Conservation (phyloP, 2,888 invertebrate species). For the Hipparchia sbordonii region DNA sequence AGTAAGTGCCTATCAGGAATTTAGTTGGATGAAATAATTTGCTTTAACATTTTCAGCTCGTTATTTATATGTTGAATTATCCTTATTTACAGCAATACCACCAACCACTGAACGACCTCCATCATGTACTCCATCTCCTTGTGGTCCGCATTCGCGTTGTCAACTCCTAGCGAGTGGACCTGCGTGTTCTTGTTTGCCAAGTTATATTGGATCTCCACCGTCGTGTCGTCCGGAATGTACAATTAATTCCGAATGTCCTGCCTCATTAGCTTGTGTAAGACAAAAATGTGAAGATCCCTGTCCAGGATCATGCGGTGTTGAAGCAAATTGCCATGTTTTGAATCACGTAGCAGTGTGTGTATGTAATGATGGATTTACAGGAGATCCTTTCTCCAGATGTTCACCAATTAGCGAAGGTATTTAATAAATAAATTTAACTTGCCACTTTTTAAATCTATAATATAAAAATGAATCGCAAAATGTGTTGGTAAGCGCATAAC, state of each 20-base stretch:
- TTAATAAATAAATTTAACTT: not conserved
- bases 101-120: slow-evolving; percentile 85
- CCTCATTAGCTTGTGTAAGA: slow-evolving; percentile 89
- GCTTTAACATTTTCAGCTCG: not conserved
- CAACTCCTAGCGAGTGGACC: slow-evolving; percentile 88
- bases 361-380: slow-evolving; percentile 88
- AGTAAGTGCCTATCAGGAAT: slow-evolving; percentile 78
- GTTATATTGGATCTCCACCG: slow-evolving; percentile 90
- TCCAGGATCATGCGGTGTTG: slow-evolving; percentile 90
- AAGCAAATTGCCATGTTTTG: slow-evolving; percentile 89
- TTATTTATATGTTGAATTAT: not conserved
- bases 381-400: slow-evolving; percentile 92
- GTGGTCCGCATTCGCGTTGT: slow-evolving; percentile 92
- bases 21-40: slow-evolving; percentile 1
- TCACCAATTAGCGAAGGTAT: slow-evolving; percentile 79
- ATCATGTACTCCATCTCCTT: slow-evolving; percentile 91
- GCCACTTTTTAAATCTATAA: not conserved
- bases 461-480: too few species aligned
- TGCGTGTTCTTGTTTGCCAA: slow-evolving; percentile 90
- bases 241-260: slow-evolving; percentile 90
- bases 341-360: slow-evolving; percentile 92
- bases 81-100: slow-evolving; percentile 56
- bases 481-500: too few species aligned
- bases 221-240: slow-evolving; percentile 91
- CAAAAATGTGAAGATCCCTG: slow-evolving; percentile 93